Percentiles rank a stretch among this genome's conserved stretches.
phyloP scores from a whole-genome alignment of 1,140 invertebrate genomes.

The Patella vulgata region DNA sequence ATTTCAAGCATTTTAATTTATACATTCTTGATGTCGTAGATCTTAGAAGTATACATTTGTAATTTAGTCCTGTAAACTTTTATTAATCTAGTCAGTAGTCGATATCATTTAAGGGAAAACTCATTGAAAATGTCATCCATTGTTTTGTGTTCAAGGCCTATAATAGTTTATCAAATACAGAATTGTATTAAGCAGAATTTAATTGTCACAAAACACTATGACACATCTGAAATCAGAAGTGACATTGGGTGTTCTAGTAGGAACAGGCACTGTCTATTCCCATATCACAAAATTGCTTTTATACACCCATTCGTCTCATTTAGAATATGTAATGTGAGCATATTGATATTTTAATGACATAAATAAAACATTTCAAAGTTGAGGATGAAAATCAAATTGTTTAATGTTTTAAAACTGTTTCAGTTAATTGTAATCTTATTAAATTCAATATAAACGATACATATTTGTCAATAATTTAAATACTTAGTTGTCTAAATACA shows the following conservation, averaged over 20 bases:
- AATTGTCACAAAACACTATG: not conserved
- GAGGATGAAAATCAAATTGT: not conserved
- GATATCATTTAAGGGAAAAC: no score
- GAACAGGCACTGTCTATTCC: not conserved
- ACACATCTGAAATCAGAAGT: not conserved
- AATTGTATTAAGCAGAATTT: not conserved
- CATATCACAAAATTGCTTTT: not conserved
- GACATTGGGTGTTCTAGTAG: constrained; percentile 1
- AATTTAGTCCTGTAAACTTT: no score
- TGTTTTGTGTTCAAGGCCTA: no score
- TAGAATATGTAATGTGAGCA: not conserved
- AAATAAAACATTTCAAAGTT: not conserved
- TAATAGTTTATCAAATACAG: not conserved
- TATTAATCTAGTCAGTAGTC: no score
- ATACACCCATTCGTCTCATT: not conserved
- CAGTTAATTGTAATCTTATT: not conserved
- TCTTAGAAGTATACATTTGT: no score
- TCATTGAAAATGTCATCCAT: no score
- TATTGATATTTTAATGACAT: not conserved
- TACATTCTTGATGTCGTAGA: no score
- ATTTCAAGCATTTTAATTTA: no score
- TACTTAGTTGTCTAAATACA: no score
- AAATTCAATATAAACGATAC: constrained; percentile 1
- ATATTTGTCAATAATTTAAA: not conserved
- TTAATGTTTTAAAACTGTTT: constrained; percentile 6